phyloP scores from a whole-genome alignment of 2,113 vertebrate genomes.

The Semicossyphus pulcher region DNA sequence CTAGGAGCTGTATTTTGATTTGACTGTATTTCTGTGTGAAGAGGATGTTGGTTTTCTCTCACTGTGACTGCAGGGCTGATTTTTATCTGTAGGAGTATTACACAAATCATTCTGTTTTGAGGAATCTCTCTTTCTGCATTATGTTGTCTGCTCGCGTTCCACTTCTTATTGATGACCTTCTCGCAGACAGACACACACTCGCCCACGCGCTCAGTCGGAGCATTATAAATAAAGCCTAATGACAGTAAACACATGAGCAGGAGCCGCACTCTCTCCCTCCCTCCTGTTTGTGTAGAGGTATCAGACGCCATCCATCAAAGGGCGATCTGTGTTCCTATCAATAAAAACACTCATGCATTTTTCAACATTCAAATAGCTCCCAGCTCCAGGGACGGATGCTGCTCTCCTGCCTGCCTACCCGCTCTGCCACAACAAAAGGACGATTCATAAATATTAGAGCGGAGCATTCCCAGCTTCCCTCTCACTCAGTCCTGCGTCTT shows the following conservation, averaged over 20 bases:
- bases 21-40: too few relatives aligned
- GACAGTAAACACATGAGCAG: conserved; percentile 53
- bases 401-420: conserved; percentile 62
- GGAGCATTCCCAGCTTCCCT: conserved; percentile 44
- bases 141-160: conserved; percentile 5
- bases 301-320: conserved; percentile 75
- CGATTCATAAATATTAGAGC: conserved; percentile 80
- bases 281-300: conserved; percentile 48
- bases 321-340: conserved; percentile 72
- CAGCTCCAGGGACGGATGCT: conserved; percentile 67
- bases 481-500: conserved; percentile 47
- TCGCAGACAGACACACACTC: conserved; percentile 25
- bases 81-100: background rate
- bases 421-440: conserved; percentile 77
- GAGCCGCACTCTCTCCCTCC: conserved; percentile 41
- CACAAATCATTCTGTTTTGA: conserved; percentile 9
- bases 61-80: background rate
- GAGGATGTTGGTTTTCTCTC: background rate
- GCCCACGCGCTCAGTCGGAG: conserved; percentile 26
- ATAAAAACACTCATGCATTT: conserved; percentile 81
- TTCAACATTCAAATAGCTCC: conserved; percentile 82
- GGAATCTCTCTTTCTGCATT: conserved; percentile 9
- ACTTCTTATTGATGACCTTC: conserved; percentile 18
- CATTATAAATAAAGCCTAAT: conserved; percentile 58
- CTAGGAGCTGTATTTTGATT: background rate